Base-by-base conservation (phyloP, 2,797 vertebrate species). In the Syngnathus acus region DNA sequence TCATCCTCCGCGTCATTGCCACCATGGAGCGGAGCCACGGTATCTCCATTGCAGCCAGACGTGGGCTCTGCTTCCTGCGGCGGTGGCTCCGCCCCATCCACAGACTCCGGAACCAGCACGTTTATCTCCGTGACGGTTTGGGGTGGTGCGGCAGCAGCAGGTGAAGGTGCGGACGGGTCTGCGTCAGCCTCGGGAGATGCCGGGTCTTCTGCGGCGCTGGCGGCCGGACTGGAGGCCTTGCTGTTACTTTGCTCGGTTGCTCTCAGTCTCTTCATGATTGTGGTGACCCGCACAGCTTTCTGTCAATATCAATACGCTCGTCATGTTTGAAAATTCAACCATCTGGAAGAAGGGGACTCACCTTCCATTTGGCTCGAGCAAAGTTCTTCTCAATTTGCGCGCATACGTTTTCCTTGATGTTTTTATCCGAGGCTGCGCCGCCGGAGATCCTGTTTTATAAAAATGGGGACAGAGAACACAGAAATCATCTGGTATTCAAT, bases 321-420 rank as follows among this genome's bases (percentile, higher is more conserved):
- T 45, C 11, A 45, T 45, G 32, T 32, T 32, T 32, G 32, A 4
- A 32, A 32, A 32, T 32, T 32, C 32, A 32, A 32, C 32, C 32
- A 32, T 32, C 32, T 32, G 4, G 32, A 32, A 32, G 4, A 32
- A 32, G 32, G 54, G 37, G 11, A 1, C 78, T 84, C 71, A 98
- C 96, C 96, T 98, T 99, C 96, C 96, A 99, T 78, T 98, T 98
- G 68, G 95, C 96, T 87, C 94, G 91, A 70, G 95, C 96, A n/a
- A 99, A 99, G 85, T 99, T 99, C 90, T 99, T 99, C 89, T 99
- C 96, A 71, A 99, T 99, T 84, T 98, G 96, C 72, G 96, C 95
- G 1, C 96, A 98, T 58, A 99, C 96, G 0, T 96, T 94, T 48
- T 99, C 96, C 83, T 99, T 99, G 83, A 99, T 99, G 88, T 99